Base-by-base conservation (phyloP, 1,140 invertebrate genomes). In the Frieseomelitta varia region DNA sequence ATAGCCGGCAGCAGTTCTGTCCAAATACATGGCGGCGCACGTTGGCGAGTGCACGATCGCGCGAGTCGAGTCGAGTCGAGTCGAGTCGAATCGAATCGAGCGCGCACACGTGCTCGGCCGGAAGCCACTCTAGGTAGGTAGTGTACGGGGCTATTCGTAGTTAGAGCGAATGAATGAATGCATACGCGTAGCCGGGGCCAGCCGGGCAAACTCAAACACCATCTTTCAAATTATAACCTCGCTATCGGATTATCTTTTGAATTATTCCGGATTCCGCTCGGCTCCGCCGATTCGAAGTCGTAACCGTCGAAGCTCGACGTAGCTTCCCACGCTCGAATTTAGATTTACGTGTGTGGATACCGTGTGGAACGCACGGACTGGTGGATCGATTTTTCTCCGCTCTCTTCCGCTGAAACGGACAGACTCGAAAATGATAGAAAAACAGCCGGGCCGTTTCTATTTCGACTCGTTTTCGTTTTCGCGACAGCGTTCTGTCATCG, bases 141-240 rank as follows among this genome's bases (percentile, higher is more conserved):
- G 58, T 34, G 39, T 53, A 4, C 53, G 34, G 63, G 63, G 27
- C 27, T 72, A 30, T 74, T 68, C 58, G 15, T 34, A 55, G 63
- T 79, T 68, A 34, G 72, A 73, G 27, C 80, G 79, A 85, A 85
- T 63, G 85, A 88, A 90, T 81, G 84, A 87, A 81, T 73, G 72
- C 75, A 84, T 55, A 87, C 47, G 34, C 78, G 61, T 55, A 68
- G 61, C 56, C 79, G 56, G 67, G 77, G 11, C 56, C 58, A 71
- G 68, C 68, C 67, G 55, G 39, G 71, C 65, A 85, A 91, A 88
- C 76, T 90, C 90, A 91, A 90, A 91, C 80, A 86, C 55, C 85
- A 63, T 84, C 90, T 91, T 91, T 86, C 85, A 63, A 90, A 91
- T 89, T 91, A 91, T 91, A 85, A 83, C 76, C 81, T n/a, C 79